Conservation (phyloP, 2,797 vertebrate genomes). For the Microtus californicus region DNA sequence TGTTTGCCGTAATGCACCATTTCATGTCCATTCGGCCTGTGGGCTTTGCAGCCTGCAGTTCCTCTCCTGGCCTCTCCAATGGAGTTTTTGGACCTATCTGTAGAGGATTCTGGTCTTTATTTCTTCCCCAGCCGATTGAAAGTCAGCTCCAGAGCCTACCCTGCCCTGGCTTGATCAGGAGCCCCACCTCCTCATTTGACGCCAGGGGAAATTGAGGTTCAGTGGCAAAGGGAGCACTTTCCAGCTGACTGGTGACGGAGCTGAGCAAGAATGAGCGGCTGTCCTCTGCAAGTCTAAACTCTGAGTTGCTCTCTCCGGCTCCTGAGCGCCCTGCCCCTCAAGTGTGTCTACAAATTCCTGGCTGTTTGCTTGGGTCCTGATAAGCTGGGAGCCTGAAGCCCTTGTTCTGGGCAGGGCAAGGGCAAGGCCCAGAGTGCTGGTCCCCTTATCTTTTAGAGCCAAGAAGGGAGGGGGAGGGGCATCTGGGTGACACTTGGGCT, state of each 20-base stretch:
- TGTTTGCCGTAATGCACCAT: neutral
- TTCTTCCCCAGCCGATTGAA: neutral
- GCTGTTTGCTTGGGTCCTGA: conserved; percentile 61
- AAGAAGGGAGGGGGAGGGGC: neutral
- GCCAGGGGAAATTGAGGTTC: conserved; percentile 3
- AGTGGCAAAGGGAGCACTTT: neutral
- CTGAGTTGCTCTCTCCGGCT: neutral
- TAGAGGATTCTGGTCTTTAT: neutral
- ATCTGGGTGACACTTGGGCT: neutral
- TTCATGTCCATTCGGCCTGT: neutral
- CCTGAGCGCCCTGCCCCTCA: neutral
- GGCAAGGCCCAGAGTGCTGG: neutral
- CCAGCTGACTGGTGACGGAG: neutral
- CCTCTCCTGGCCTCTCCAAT: neutral
- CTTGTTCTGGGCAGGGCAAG: conserved; percentile 37
- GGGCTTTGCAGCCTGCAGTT: neutral
- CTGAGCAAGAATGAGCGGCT: conserved; percentile 31
- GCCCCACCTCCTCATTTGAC: neutral
- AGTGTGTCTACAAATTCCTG: conserved; percentile 36
- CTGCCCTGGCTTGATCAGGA: neutral
- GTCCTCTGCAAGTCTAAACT: neutral
- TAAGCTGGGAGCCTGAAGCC: conserved; percentile 55
- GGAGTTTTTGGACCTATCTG: neutral
- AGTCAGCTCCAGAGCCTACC: neutral
- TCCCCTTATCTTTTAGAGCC: conserved; percentile 40